These are phyloP conservation scores for Artibeus jamaicensis DNA, from an alignment of 2,797 vertebrate species.

Conservation along the genomic window DNA sequence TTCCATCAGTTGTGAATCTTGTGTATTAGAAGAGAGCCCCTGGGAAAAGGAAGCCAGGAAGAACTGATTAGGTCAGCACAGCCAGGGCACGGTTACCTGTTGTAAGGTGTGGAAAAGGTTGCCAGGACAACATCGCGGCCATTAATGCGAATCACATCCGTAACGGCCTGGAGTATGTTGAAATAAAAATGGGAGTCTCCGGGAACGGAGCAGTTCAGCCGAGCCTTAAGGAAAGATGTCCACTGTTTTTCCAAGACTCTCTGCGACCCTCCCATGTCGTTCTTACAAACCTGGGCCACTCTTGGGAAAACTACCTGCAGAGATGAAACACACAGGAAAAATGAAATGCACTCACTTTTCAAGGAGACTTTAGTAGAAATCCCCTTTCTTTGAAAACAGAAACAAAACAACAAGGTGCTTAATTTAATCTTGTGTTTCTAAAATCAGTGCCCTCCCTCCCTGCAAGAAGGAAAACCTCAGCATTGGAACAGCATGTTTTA, in stretches of 20 bases:
- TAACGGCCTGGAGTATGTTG: constrained; percentile 98
- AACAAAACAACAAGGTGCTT: constrained; percentile 65
- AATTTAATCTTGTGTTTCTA: constrained; percentile 79
- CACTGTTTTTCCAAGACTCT: constrained; percentile 99
- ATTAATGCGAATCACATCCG: constrained; percentile 94
- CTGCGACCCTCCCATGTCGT: constrained; percentile 96
- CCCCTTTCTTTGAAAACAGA: constrained; percentile 56
- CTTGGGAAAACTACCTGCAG: constrained; percentile 96
- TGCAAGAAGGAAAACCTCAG: constrained; percentile 68
- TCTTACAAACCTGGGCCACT: constrained; percentile 98
- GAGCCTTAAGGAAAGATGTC: constrained; percentile 98
- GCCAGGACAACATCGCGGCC: constrained; percentile 96
- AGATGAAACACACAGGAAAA: constrained; percentile 39
- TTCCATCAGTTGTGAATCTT: background rate
- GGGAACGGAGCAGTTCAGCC: constrained; percentile 98
- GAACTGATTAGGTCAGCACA: constrained; percentile 45
- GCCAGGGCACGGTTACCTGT: constrained; percentile 88
- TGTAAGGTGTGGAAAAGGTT: constrained; percentile 98
- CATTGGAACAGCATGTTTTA: constrained; percentile 77
- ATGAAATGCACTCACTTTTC: constrained; percentile 44
- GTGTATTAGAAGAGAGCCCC: constrained; percentile 3
- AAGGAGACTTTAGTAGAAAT: constrained; percentile 29
- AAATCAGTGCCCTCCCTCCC: constrained; percentile 72
- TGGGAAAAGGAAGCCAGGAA: constrained; percentile 39
- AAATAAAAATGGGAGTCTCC: constrained; percentile 99